Percentiles rank a stretch among this genome's conserved stretches.
phyloP scores from a whole-genome alignment of 2,888 invertebrate species.

The Oscheius sp. region DNA sequence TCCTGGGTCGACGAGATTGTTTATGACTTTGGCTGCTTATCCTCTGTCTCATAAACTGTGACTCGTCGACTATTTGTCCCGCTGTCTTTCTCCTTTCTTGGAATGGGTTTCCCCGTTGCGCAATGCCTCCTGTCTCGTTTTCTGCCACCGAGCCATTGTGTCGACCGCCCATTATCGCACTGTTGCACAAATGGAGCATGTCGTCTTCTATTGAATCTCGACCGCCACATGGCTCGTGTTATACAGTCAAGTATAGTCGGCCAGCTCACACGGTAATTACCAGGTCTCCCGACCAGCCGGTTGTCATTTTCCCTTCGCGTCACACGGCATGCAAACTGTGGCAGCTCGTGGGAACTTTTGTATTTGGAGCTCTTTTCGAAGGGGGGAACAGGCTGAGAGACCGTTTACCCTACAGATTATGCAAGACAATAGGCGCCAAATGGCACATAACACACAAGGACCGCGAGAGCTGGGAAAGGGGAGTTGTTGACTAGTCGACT shows the following conservation, averaged over 20 bases:
- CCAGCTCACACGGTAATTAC: slow-evolving; percentile 13
- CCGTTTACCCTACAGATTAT: slow-evolving; percentile 33
- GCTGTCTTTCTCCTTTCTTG: neutral
- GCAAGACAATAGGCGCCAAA: slow-evolving; percentile 37
- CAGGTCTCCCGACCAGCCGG: neutral
- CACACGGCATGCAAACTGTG: slow-evolving; percentile 8
- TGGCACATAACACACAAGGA: slow-evolving; percentile 15
- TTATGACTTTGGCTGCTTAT: neutral
- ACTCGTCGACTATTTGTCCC: neutral
- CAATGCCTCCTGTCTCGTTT: slow-evolving; percentile 34
- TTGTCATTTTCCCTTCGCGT: slow-evolving; percentile 5
- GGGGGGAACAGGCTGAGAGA: slow-evolving; percentile 6
- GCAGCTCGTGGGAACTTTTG: neutral
- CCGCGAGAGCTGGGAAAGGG: slow-evolving; percentile 16
- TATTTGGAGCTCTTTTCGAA: neutral
- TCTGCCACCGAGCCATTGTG: slow-evolving; percentile 34
- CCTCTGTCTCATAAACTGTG: neutral
- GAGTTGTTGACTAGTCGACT: slow-evolving; percentile 28
- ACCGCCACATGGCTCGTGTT: slow-evolving; percentile 20
- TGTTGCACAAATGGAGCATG: slow-evolving; percentile 34
- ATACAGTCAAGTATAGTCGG: too few relatives aligned
- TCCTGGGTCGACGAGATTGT: neutral
- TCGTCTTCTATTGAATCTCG: slow-evolving; percentile 28
- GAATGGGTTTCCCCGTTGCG: slow-evolving; percentile 20
- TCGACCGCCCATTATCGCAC: slow-evolving; percentile 22